Evolutionary conservation across 1,140 invertebrate species (phyloP).

Genomic region (Bradysia coprophila): DNA sequence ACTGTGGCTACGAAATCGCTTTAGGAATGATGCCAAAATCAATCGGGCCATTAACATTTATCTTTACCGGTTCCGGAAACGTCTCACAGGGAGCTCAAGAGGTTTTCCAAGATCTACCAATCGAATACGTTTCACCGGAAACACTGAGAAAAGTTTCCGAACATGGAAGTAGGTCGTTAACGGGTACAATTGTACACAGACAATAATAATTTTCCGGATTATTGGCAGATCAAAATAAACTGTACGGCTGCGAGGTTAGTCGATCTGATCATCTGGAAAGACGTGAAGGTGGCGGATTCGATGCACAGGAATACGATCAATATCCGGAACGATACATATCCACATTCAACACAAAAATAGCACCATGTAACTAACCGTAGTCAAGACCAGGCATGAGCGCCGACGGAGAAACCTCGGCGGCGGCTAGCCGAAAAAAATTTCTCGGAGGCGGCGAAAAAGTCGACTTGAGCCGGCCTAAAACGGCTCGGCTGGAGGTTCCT

Average conservation of each 20-base stretch:
- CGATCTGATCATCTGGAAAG: slow-evolving; percentile 82
- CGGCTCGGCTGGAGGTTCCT: no score
- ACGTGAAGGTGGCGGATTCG: slow-evolving; percentile 80
- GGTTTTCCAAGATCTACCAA: slow-evolving; percentile 91
- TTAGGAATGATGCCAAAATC: slow-evolving; percentile 96
- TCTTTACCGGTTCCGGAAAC: slow-evolving; percentile 89
- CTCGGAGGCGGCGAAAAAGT: no score
- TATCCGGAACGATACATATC: slow-evolving; percentile 89
- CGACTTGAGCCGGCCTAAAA: no score
- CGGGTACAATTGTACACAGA: no score
- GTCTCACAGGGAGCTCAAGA: slow-evolving; percentile 84
- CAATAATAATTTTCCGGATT: no score
- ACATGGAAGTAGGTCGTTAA: slow-evolving; percentile 69
- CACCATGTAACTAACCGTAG: no score
- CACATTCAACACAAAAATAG: slow-evolving; percentile 93
- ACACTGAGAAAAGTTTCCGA: slow-evolving; percentile 89
- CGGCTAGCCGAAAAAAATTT: no score
- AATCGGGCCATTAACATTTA: slow-evolving; percentile 91
- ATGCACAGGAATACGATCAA: slow-evolving; percentile 79
- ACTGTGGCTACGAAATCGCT: slow-evolving; percentile 96
- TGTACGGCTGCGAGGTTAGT: slow-evolving; percentile 88
- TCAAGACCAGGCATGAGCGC: no score
- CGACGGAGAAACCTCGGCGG: no score
- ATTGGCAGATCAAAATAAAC: slow-evolving; percentile 80
- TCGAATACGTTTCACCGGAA: slow-evolving; percentile 92